Conservation (phyloP, 1,140 invertebrate genomes). For the Musca domestica region DNA sequence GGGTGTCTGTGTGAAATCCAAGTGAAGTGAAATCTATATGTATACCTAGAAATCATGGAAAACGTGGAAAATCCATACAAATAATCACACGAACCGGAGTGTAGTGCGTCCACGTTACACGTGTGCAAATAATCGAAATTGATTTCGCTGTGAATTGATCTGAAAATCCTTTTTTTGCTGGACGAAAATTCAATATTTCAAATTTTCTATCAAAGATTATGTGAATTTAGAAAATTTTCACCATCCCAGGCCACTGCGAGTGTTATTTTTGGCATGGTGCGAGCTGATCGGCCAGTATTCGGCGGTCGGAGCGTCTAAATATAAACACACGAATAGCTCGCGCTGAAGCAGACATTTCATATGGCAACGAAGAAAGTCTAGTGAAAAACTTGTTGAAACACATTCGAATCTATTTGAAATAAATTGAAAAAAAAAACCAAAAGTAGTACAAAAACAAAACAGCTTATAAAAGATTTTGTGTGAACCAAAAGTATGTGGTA, state of each 20-base stretch:
- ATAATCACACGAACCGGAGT: not conserved
- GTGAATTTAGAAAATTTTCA: constrained; percentile 23
- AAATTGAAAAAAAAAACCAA: constrained; percentile 4
- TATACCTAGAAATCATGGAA: constrained; percentile 16
- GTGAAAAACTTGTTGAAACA: constrained; percentile 2
- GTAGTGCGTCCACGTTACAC: not conserved
- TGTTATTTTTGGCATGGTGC: constrained; percentile 25
- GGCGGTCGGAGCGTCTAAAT: constrained; percentile 9
- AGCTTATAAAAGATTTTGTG: not conserved
- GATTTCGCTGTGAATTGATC: not conserved
- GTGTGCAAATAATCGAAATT: not conserved
- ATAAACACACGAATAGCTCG: constrained; percentile 23
- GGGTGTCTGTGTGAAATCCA: not conserved
- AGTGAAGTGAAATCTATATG: constrained; percentile 11
- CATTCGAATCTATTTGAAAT: not conserved
- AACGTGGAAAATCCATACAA: constrained; percentile 18
- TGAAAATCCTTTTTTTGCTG: not conserved
- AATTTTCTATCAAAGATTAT: constrained; percentile 15
- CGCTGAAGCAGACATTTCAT: too few relatives aligned
- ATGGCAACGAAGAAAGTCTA: not conserved
- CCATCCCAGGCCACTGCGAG: constrained; percentile 20
- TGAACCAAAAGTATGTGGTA: too few relatives aligned
- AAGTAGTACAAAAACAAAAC: not conserved
- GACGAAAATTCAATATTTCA: not conserved
- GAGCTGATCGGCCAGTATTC: constrained; percentile 15